These are phyloP conservation scores for Andrena cerasifolii DNA, from an alignment of 1,140 invertebrate genomes.

Conservation along the genomic window DNA sequence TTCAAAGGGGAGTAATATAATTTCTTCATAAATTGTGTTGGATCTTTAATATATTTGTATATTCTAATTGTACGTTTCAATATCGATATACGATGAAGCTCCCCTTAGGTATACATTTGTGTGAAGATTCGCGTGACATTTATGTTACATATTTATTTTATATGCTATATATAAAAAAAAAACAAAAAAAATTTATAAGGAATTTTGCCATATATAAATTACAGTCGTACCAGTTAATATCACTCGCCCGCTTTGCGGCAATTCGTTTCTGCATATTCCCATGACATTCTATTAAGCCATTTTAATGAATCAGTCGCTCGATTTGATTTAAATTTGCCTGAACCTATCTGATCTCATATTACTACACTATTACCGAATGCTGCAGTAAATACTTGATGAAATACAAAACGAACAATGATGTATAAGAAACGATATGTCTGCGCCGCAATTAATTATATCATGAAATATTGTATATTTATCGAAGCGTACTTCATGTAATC, in stretches of 20 bases:
- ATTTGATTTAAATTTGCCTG: not conserved
- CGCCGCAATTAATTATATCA: not conserved
- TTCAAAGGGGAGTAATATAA: not conserved
- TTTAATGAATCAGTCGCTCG: not conserved
- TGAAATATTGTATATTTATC: not conserved
- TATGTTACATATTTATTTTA: constrained; percentile 10
- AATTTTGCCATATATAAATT: not conserved
- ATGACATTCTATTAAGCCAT: not conserved
- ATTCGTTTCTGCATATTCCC: not conserved
- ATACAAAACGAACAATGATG: not conserved
- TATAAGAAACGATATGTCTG: not conserved
- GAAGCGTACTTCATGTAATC: constrained; percentile 1
- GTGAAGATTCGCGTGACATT: too few relatives aligned
- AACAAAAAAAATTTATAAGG: not conserved
- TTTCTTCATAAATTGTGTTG: constrained; percentile 2
- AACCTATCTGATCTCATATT: not conserved
- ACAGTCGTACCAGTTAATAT: not conserved
- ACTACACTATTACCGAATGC: not conserved
- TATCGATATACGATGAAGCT: not conserved
- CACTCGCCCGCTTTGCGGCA: too few relatives aligned
- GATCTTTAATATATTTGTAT: constrained; percentile 21
- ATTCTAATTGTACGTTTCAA: constrained; percentile 22
- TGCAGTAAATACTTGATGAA: not conserved
- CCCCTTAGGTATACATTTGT: too few relatives aligned
- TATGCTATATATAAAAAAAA: constrained; percentile 8